Conservation (phyloP, 2,888 invertebrate genomes). For the Drosophila merina region DNA sequence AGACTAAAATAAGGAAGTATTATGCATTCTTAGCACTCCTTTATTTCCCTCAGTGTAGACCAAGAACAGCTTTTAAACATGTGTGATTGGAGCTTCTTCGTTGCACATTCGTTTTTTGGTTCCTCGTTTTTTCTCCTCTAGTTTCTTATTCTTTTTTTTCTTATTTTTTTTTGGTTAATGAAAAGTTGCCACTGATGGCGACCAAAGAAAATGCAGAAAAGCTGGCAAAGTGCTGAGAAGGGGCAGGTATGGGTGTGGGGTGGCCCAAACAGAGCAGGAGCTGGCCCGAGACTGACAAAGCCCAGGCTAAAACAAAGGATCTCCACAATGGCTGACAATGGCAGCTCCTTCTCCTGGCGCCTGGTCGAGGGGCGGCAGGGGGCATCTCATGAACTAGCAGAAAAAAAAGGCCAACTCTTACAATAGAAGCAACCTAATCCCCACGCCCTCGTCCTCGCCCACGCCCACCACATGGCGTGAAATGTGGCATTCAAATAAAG, state of each 20-base stretch:
- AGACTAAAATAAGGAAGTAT: neutral
- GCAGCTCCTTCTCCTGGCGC: constrained; percentile 12
- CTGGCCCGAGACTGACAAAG: constrained; percentile 37
- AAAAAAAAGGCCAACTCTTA: constrained; percentile 36
- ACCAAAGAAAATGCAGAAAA: constrained; percentile 19
- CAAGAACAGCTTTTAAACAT: constrained; percentile 2
- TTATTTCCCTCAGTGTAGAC: neutral
- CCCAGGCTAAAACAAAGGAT: constrained; percentile 60
- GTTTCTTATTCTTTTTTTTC: neutral
- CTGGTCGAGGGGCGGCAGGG: neutral
- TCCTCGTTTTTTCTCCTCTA: neutral
- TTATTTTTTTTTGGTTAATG: constrained; percentile 34
- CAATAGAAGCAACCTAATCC: constrained; percentile 25
- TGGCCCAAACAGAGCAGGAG: constrained; percentile 9
- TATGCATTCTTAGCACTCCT: neutral
- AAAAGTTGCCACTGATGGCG: constrained; percentile 42
- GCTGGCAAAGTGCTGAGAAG: neutral
- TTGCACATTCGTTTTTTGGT: constrained; percentile 8
- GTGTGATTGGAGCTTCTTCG: constrained; percentile 13
- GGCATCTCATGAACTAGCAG: constrained; percentile 20
- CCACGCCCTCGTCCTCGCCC: neutral
- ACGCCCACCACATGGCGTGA: constrained; percentile 55
- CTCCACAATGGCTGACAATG: constrained; percentile 49
- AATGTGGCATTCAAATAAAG: constrained; percentile 77
- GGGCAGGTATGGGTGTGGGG: neutral